Evolutionary conservation across 2,113 vertebrate genomes (phyloP), one percentile per base, ranked within the genome.

Genomic region (Nymphicus hollandicus): DNA sequence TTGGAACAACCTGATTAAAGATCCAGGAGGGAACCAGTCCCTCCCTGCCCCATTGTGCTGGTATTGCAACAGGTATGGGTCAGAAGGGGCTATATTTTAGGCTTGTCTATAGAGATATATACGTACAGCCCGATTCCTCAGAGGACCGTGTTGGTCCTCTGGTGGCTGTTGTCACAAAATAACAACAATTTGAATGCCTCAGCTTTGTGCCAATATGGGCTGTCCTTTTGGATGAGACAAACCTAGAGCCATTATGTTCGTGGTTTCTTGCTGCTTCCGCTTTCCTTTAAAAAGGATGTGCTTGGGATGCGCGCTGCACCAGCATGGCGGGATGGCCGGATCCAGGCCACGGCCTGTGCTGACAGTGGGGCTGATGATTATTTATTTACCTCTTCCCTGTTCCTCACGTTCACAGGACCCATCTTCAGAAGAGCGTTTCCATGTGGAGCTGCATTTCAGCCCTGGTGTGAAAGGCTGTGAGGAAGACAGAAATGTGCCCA

Each of bases 371-470:
- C 63, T 27, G n/a, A 3, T 27, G 23, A 66, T 25, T 71, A 4
- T 4, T 13, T 56, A 7, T 81, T 78, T 9, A 35, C 25, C 29
- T 63, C 1, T 29, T 74, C 17, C 56, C 46, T 29, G 19, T 68
- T 50, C 33, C 29, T 3, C 33, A 1, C 23, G 23, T 93, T 79
- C 25, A 11, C 84, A 99, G 99, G 99, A 99, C 81, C 97, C 99
- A 1, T 98, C 98, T 18, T 99, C 99, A 7, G 99, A 99, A 97
- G 99, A 99, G 79, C 98, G 99, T 47, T 99, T 99, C 97, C 99
- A 99, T 0, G 99, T 99, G 49, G 99, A 99, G 97, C 98, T 99
- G 69, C 99, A 99, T 95, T 99, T 99, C 97, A 99, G 99, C 89
- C 99, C 99, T 0, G 99, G 99, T 0, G 99, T 99, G 46, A 99